Evolutionary conservation across 2,113 vertebrate genomes (phyloP).

Genomic region (Phaetusa simplex): DNA sequence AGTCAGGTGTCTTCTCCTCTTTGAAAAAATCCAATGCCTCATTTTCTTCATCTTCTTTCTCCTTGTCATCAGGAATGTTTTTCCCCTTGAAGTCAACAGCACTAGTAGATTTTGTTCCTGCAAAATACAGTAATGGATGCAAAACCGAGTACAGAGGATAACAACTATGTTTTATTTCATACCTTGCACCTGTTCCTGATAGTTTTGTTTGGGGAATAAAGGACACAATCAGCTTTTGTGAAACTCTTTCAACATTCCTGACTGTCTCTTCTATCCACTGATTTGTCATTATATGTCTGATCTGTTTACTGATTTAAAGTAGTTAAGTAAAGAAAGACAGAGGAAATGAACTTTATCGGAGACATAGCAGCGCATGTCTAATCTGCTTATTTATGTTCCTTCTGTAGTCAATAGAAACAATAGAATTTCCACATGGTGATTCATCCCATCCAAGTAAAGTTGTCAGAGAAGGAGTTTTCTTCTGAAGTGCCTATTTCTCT

Average conservation of each 20-base stretch:
- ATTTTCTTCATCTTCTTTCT: constrained; percentile 52
- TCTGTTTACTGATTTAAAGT: not conserved
- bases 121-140: not conserved
- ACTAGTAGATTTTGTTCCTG: constrained; percentile 75
- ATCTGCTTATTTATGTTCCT: constrained; percentile 17
- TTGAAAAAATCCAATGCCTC: constrained; percentile 80
- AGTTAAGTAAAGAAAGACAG: not conserved
- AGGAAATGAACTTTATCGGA: constrained; percentile 24
- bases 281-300: not conserved
- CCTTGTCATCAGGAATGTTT: constrained; percentile 56
- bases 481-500: not conserved
- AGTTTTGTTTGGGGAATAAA: not conserved
- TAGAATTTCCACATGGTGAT: not conserved
- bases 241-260: not conserved
- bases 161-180: not conserved
- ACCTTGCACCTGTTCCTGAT: not conserved
- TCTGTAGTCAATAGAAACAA: not conserved
- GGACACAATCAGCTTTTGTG: not conserved
- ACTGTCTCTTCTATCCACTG: not conserved
- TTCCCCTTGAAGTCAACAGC: constrained; percentile 51
- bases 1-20: constrained; percentile 56
- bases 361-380: not conserved
- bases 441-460: not conserved
- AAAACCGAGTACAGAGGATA: not conserved
- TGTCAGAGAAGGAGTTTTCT: not conserved